Conservation (phyloP, 2,888 invertebrate species). For the Lymantria dispar region DNA sequence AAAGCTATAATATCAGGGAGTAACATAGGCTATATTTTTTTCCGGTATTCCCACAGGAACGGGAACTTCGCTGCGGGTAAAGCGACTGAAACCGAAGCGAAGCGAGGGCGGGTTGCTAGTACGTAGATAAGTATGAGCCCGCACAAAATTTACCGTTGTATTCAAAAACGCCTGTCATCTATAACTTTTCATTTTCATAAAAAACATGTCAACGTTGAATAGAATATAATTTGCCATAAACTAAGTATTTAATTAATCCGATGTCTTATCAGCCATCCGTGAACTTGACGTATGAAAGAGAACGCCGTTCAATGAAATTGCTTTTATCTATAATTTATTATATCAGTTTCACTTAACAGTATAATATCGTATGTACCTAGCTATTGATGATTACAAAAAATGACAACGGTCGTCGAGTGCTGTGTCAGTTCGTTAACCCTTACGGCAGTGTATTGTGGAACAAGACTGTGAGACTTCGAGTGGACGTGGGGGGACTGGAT, state of each 20-base stretch:
- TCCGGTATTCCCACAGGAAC: no score
- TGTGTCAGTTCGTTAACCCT: no score
- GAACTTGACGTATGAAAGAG: conserved; percentile 23
- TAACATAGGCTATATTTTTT: no score
- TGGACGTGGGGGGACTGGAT: conserved; percentile 75
- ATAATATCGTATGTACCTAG: not conserved
- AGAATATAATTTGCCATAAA: conserved; percentile 14
- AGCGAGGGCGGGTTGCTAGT: no score
- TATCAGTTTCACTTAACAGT: conserved; percentile 19
- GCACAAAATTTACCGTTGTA: no score
- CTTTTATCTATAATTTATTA: conserved; percentile 22
- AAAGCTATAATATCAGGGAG: no score
- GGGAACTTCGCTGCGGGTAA: no score
- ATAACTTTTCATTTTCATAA: no score
- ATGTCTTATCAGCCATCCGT: conserved; percentile 20
- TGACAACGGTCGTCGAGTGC: conserved; percentile 32
- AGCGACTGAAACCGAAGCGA: no score
- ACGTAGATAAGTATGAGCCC: no score
- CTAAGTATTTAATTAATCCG: conserved; percentile 11
- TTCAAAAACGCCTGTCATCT: no score
- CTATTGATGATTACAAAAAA: conserved; percentile 24
- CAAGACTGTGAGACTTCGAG: conserved; percentile 40
- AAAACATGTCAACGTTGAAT: conserved; percentile 12
- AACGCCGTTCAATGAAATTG: conserved; percentile 16
- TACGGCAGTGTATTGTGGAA: conserved; percentile 27